Evolutionary conservation across 2,888 invertebrate genomes (phyloP), one percentile per base, ranked within the genome.

Genomic region (Timema cristinae): DNA sequence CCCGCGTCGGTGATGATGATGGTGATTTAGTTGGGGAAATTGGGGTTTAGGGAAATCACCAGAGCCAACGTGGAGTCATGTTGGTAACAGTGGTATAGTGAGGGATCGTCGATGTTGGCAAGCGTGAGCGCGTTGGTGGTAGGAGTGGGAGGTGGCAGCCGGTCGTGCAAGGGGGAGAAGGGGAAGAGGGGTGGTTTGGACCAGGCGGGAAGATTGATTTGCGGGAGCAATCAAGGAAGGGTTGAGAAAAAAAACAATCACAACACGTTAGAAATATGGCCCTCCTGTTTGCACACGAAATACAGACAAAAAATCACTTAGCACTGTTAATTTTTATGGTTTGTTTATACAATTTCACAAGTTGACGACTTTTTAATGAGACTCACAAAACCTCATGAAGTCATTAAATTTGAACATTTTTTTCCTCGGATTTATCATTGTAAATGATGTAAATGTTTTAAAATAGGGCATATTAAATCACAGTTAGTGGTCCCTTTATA

Each of bases 1-100:
- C 68, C 71, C 67, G 69, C 52, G 72, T 69, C 70, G 70, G 69
- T 68, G 70, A 70, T 72, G 72, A 70, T 72, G 72, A 70, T 72
- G 72, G 61, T 70, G 72, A 67, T n/a, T 70, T 66, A 56, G 66
- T 52, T 52, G 51, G 32, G 32, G 32, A 32, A 32, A 32, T 32
- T 32, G 32, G 32, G 32, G 32, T 32, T 32, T 32, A 32, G 32
- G 32, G 32, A 32, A 32, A 32, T 32, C 32, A 32, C 32, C 32
- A 32, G 50, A 50, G 48, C 47, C 50, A 50, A 49, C 50, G 67
- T 49, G 15, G 15, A 48, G n/a, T 67, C 47, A 15, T 48, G 67
- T 67, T 52, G 59, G 69, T 50, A 61, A 52, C 13, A 50, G 69
- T 50, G 61, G 69, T 32, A 32, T 56, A 59, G 61, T 16, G 47